phyloP scores from a whole-genome alignment of 35 echinoderm and acorn worm genomes.

The Lytechinus pictus region DNA sequence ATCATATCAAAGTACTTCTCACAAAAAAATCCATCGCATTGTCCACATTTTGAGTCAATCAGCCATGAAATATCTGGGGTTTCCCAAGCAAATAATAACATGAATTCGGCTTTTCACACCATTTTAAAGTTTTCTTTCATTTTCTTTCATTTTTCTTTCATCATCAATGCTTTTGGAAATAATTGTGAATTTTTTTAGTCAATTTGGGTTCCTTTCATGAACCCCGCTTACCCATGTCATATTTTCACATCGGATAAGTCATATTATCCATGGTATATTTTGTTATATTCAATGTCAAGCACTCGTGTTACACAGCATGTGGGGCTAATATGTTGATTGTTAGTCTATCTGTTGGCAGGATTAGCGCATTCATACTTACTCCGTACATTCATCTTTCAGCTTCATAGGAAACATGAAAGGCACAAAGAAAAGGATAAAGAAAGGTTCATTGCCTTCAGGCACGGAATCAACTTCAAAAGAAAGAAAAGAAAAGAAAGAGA shows the following conservation, averaged over 20 bases:
- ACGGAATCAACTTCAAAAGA: neutral
- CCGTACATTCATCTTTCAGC: neutral
- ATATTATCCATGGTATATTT: neutral
- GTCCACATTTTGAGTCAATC: slow-evolving; percentile 9
- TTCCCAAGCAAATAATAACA: neutral
- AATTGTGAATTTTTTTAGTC: slow-evolving; percentile 15
- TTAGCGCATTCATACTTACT: neutral
- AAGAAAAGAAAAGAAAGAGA: too few relatives aligned
- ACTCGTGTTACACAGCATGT: neutral
- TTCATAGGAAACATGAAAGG: neutral
- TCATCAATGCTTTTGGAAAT: neutral
- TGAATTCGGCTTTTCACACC: neutral
- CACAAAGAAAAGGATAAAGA: neutral
- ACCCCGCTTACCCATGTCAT: neutral
- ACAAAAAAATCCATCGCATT: neutral
- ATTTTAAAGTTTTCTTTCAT: neutral
- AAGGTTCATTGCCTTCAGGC: neutral
- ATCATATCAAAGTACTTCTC: neutral
- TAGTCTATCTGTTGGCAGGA: neutral
- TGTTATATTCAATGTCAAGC: neutral
- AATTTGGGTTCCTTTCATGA: neutral
- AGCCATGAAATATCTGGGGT: neutral
- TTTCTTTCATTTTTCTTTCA: neutral
- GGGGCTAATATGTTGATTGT: neutral
- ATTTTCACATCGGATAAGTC: slow-evolving; percentile 37